These are phyloP conservation scores for Listrodromus nycthemerus DNA, from an alignment of 2,888 invertebrate genomes.

Conservation along the genomic window DNA sequence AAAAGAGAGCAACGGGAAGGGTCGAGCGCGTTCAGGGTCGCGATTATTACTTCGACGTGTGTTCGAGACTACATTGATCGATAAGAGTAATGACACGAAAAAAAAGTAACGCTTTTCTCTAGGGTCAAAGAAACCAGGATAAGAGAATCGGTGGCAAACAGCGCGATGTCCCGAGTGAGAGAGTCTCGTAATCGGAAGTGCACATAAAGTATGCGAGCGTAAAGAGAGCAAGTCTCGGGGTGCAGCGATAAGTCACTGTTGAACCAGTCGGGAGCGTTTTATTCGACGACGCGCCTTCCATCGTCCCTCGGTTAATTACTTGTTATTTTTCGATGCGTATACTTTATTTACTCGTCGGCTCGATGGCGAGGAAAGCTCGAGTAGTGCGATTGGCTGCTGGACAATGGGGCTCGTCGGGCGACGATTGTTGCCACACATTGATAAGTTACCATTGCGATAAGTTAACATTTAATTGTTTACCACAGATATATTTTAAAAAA, in stretches of 20 bases:
- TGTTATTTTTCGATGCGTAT: conserved; percentile 67
- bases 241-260: conserved; percentile 55
- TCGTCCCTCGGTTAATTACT: conserved; percentile 64
- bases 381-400: conserved; percentile 47
- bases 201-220: conserved; percentile 69
- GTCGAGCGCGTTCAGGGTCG: not conserved
- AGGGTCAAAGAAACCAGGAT: conserved; percentile 38
- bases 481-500: conserved; percentile 33
- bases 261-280: conserved; percentile 4
- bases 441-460: too few relatives aligned
- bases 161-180: not conserved
- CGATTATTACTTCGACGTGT: not conserved
- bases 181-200: conserved; percentile 70
- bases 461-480: conserved; percentile 55
- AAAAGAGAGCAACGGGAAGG: not conserved
- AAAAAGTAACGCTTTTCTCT: conserved; percentile 18
- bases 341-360: conserved; percentile 43
- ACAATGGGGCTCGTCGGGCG: conserved; percentile 63
- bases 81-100: conserved; percentile 31
- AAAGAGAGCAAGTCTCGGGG: conserved; percentile 27
- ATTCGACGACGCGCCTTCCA: conserved; percentile 48
- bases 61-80: not conserved
- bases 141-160: conserved; percentile 16
- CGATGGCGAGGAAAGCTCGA: not conserved
- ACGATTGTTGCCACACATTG: conserved; percentile 59